Evolutionary conservation across 2,113 vertebrate genomes (phyloP).

Genomic region (Solenodon paradoxus): DNA sequence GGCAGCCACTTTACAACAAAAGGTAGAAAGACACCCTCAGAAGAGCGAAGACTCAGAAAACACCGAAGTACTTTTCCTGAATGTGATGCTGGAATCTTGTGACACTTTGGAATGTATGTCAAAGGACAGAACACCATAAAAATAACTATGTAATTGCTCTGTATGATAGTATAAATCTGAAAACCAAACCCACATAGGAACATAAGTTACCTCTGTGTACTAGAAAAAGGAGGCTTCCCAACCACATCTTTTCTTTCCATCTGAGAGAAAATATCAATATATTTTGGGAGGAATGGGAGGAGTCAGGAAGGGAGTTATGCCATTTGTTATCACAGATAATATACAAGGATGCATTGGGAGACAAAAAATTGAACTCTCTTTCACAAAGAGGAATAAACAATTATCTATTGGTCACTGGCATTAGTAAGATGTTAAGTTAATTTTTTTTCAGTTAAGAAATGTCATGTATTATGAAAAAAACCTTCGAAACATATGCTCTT

Average conservation of each 20-base stretch:
- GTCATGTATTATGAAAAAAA: not conserved
- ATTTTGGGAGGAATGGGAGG: not conserved
- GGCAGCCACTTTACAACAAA: not conserved
- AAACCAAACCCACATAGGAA: too few relatives aligned
- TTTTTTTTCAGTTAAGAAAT: not conserved
- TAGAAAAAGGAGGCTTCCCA: not conserved
- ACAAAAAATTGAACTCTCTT: not conserved
- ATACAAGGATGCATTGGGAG: accelerated
- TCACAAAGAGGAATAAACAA: not conserved
- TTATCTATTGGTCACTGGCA: not conserved
- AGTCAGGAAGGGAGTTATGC: too few relatives aligned
- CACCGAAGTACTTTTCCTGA: not conserved
- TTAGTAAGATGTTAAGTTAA: not conserved
- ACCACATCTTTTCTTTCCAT: too few relatives aligned
- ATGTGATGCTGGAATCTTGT: not conserved
- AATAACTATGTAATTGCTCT: not conserved
- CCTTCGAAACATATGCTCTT: not conserved
- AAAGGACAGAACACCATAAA: not conserved
- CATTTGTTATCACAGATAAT: not conserved
- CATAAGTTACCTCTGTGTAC: too few relatives aligned
- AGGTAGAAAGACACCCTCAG: not conserved
- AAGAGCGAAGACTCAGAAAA: not conserved
- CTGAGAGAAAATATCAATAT: not conserved
- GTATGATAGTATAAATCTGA: accelerated
- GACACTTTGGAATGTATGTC: not conserved